Conservation (phyloP, 2,797 vertebrate species). For the Hafferia zeledoni region DNA sequence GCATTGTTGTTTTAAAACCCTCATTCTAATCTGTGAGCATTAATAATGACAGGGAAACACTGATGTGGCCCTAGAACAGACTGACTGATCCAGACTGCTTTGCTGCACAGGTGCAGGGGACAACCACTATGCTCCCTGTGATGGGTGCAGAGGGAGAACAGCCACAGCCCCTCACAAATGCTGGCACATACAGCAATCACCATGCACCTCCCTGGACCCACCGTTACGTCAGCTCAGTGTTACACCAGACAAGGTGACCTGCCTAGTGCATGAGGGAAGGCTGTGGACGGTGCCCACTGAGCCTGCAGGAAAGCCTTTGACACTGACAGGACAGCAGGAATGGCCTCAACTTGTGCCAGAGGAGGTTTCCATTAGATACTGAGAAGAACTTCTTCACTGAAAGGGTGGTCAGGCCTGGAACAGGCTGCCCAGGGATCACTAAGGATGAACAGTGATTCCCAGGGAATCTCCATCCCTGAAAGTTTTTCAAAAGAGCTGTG, state of each 20-base stretch:
- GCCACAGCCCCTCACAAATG: neutral
- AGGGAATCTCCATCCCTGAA: neutral
- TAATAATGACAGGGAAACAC: neutral
- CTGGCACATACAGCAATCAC: neutral
- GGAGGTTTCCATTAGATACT: neutral
- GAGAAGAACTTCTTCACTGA: neutral
- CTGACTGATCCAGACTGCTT: neutral
- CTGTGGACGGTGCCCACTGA: neutral
- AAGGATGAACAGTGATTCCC: neutral
- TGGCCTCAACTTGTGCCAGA: neutral
- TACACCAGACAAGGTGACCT: neutral
- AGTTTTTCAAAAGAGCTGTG: neutral
- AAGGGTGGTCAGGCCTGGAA: neutral
- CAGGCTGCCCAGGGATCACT: neutral
- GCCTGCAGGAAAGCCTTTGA: neutral
- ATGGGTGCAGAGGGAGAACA: neutral
- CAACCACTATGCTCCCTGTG: neutral
- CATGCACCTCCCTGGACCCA: neutral
- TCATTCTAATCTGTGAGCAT: neutral
- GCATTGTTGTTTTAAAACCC: neutral
- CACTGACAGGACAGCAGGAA: neutral
- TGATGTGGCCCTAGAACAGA: neutral
- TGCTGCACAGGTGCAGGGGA: neutral
- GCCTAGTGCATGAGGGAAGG: neutral
- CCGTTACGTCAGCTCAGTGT: neutral